Percentiles rank a stretch among this genome's conserved stretches.
Evolutionary conservation across 2,113 vertebrate species (phyloP).

Genomic region (Reinhardtius hippoglossoides): DNA sequence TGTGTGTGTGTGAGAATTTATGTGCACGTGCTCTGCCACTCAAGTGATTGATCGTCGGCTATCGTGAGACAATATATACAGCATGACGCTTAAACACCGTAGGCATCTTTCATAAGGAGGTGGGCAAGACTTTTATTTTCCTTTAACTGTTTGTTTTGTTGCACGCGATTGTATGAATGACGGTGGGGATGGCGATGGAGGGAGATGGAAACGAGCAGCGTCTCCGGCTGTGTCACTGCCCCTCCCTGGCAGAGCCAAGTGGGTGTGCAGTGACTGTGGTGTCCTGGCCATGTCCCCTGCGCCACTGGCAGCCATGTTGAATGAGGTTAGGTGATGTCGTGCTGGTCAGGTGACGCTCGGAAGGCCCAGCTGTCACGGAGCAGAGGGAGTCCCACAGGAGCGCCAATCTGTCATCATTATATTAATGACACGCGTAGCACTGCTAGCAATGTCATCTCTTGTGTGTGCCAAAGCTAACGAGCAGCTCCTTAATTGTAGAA

Average conservation of each 20-base stretch:
- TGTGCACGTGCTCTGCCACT: constrained; percentile 32
- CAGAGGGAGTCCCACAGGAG: constrained; percentile 69
- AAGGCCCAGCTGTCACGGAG: constrained; percentile 73
- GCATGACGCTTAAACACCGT: constrained; percentile 45
- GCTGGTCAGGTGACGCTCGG: constrained; percentile 74
- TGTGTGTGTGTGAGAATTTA: constrained; percentile 25
- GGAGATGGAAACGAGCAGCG: constrained; percentile 10
- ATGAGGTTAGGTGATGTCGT: constrained; percentile 72
- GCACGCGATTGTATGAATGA: constrained; percentile 49
- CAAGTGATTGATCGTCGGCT: constrained; percentile 64
- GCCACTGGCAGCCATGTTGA: constrained; percentile 64
- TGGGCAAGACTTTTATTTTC: constrained; percentile 26
- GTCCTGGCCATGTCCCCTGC: constrained; percentile 32
- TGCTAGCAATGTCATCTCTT: constrained; percentile 78
- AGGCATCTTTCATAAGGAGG: not conserved
- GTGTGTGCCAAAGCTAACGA: constrained; percentile 80
- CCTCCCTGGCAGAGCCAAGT: constrained; percentile 33
- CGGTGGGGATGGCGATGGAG: not conserved
- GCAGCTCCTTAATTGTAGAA: constrained; percentile 82
- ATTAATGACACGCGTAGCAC: constrained; percentile 78
- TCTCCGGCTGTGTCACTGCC: constrained; percentile 37
- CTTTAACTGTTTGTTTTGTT: constrained; percentile 29
- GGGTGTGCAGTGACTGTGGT: constrained; percentile 35
- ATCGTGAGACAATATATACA: constrained; percentile 39
- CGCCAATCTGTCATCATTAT: constrained; percentile 83